A percentile compares a stretch with the other conserved stretches of the same genome.
Conservation (phyloP, 64 coral and sea anemone genomes). For the Stichodactyla mertensii region DNA sequence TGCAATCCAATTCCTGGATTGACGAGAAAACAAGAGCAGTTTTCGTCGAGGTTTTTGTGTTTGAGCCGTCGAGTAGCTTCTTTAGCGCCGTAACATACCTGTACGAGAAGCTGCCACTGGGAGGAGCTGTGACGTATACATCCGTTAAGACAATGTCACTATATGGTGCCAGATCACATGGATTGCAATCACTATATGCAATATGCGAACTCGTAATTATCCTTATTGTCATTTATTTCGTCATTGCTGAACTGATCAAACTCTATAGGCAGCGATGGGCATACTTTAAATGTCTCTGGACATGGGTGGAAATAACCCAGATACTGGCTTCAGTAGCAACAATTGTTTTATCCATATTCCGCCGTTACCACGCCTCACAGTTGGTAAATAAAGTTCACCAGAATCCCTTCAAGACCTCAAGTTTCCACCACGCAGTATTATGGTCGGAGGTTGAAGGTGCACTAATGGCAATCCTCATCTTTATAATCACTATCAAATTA, state of each 20-base stretch:
- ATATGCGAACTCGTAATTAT: constrained; percentile 75
- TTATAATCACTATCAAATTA: constrained; percentile 78
- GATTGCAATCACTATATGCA: constrained; percentile 56
- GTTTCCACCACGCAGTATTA: constrained; percentile 81
- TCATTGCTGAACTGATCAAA: constrained; percentile 57
- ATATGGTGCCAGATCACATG: constrained; percentile 60
- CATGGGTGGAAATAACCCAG: constrained; percentile 68
- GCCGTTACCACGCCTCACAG: constrained; percentile 60
- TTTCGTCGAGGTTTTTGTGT: constrained; percentile 71
- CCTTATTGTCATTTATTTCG: constrained; percentile 58
- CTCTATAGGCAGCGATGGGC: constrained; percentile 50
- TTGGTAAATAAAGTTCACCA: constrained; percentile 66
- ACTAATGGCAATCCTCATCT: constrained; percentile 71
- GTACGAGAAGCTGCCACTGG: constrained; percentile 51
- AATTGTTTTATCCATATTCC: constrained; percentile 67
- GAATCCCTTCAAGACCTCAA: constrained; percentile 84
- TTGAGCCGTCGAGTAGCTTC: constrained; percentile 65
- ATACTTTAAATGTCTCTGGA: constrained; percentile 74
- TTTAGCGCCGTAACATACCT: constrained; percentile 81
- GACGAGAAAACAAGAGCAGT: constrained; percentile 74
- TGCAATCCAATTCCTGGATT: constrained; percentile 70
- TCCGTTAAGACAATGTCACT: constrained; percentile 69
- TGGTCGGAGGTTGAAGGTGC: constrained; percentile 81
- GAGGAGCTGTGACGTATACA: constrained; percentile 54
- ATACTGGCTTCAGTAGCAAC: constrained; percentile 52